Conservation (phyloP, 2,797 vertebrate species). For the Geotria australis region DNA sequence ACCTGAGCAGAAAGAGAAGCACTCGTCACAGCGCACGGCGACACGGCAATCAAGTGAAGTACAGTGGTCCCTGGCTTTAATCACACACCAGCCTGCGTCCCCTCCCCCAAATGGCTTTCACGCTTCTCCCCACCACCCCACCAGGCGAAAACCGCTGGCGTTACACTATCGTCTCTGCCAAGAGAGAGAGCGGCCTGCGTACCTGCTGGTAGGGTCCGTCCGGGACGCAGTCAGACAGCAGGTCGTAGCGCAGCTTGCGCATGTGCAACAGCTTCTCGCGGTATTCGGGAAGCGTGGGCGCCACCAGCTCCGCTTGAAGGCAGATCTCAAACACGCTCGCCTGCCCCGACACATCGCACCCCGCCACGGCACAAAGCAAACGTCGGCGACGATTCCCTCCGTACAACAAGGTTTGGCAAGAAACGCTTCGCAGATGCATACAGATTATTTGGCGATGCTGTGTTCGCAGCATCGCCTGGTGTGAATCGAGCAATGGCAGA, state of each 20-base stretch:
- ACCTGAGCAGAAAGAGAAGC: constrained; percentile 17
- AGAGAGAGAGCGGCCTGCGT: background rate
- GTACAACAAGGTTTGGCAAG: background rate
- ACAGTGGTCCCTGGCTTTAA: too few relatives aligned
- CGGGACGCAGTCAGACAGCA: constrained; percentile 22
- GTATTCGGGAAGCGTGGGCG: constrained; percentile 64
- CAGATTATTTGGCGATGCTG: too few relatives aligned
- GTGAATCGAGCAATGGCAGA: too few relatives aligned
- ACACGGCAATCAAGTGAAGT: too few relatives aligned
- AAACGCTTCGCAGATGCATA: too few relatives aligned
- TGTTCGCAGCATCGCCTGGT: too few relatives aligned
- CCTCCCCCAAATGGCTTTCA: background rate
- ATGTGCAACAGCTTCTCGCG: constrained; percentile 75
- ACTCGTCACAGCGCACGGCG: background rate
- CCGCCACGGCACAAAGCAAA: background rate
- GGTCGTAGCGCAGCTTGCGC: constrained; percentile 55
- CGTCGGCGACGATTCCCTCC: background rate
- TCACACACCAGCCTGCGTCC: too few relatives aligned
- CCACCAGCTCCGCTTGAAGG: constrained; percentile 60
- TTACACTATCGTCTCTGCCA: background rate
- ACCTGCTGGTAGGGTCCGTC: constrained; percentile 44
- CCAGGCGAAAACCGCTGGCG: too few relatives aligned
- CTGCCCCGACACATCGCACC: constrained; percentile 8
- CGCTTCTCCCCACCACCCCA: background rate
- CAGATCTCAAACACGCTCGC: constrained; percentile 35